Conservation (phyloP, 2,888 invertebrate genomes). For the Apomyelois bistriatella region DNA sequence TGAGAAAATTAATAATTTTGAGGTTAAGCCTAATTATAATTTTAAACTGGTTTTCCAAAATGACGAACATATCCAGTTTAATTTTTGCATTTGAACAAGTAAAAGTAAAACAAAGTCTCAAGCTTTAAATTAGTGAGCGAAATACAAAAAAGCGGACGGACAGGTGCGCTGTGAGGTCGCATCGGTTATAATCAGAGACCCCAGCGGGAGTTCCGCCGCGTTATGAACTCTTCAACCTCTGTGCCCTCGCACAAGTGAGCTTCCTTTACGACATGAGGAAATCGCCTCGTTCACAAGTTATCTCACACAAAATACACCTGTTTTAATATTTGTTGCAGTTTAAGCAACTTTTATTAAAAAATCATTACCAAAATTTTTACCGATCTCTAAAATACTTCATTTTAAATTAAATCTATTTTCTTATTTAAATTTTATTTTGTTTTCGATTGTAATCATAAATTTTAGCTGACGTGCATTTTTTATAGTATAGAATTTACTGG, state of each 20-base stretch:
- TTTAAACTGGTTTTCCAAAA: not conserved
- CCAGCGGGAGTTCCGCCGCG: conserved; percentile 43
- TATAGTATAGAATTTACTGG: conserved; percentile 11
- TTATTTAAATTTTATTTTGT: conserved; percentile 6
- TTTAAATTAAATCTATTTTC: not conserved
- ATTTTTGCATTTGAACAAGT: conserved; percentile 2
- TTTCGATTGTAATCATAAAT: conserved; percentile 8
- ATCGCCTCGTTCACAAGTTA: conserved; percentile 41
- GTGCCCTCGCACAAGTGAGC: conserved; percentile 45
- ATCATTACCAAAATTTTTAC: not conserved
- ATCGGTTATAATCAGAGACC: conserved; percentile 36
- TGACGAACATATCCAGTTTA: not conserved
- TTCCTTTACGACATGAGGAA: conserved; percentile 50
- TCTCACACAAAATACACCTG: conserved; percentile 43
- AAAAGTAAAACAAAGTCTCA: conserved; percentile 5
- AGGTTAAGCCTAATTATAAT: no score
- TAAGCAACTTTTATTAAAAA: not conserved
- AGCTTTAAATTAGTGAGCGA: conserved; percentile 8
- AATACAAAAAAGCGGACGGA: conserved; percentile 17
- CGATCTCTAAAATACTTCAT: not conserved
- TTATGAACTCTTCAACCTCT: conserved; percentile 55
- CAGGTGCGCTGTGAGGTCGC: conserved; percentile 33
- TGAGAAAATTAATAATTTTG: conserved; percentile 1
- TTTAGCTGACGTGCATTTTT: conserved; percentile 5
- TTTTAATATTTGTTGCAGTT: conserved; percentile 21